Evolutionary conservation across 2,113 vertebrate genomes (phyloP).

Genomic region (Corynorhinus townsendii): DNA sequence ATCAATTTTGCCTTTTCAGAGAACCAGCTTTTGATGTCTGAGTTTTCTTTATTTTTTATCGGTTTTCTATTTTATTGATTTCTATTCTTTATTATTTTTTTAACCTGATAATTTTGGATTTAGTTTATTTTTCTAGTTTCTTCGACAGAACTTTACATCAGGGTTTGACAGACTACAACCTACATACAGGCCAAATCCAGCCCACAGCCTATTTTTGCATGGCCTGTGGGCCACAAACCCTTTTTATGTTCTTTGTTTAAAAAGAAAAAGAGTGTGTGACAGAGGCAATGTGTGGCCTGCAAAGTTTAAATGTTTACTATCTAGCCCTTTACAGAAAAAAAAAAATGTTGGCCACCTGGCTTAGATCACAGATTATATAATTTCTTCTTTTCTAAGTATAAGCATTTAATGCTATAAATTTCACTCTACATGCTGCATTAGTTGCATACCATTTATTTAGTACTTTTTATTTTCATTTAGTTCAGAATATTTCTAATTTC

Average conservation of each 20-base stretch:
- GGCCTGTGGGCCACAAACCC: not conserved
- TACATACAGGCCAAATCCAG: not conserved
- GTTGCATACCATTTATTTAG: not conserved
- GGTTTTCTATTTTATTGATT: not conserved
- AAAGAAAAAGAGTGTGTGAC: not conserved
- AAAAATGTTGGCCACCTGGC: not conserved
- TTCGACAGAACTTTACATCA: not conserved
- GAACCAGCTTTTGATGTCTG: not conserved
- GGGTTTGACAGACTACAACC: not conserved
- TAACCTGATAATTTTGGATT: not conserved
- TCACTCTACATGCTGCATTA: not conserved
- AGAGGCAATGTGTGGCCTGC: not conserved
- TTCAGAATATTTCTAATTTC: not conserved
- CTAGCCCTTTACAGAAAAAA: not conserved
- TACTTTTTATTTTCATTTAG: not conserved
- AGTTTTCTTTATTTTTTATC: not conserved
- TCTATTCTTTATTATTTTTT: not conserved
- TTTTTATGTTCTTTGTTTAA: not conserved
- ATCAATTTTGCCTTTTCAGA: not conserved
- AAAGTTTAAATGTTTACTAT: not conserved
- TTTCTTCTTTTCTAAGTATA: not conserved
- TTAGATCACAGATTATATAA: not conserved
- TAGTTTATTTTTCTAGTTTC: conserved; percentile 1
- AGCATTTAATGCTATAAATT: not conserved
- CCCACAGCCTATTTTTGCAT: not conserved